Conservation (phyloP, 2,888 invertebrate species). For the Mesoligia furuncula region DNA sequence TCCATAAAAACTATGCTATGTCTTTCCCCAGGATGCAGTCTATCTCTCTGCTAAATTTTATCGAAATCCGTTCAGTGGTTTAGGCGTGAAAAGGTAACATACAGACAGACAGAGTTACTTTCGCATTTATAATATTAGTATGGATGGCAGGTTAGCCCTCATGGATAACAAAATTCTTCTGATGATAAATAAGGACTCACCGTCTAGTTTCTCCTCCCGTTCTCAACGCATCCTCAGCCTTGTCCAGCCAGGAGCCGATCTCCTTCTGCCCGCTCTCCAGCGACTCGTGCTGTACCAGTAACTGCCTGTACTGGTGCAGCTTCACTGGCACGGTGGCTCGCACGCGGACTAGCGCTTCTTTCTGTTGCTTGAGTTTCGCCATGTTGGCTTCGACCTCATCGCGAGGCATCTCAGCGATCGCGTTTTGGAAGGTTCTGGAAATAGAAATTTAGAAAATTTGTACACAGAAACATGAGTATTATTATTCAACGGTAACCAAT, state of each 20-base stretch:
- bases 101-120: too few species aligned
- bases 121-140: too few species aligned
- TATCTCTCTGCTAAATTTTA: too few species aligned
- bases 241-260: constrained; percentile 96
- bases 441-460: not conserved
- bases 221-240: constrained; percentile 94
- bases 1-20: too few species aligned
- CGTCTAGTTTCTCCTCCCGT: constrained; percentile 80
- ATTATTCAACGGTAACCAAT: too few species aligned
- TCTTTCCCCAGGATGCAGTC: too few species aligned
- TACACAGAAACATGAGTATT: not conserved
- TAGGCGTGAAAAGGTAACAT: too few species aligned
- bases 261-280: constrained; percentile 96
- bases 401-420: constrained; percentile 96
- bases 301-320: constrained; percentile 95
- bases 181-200: constrained; percentile 64
- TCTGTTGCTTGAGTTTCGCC: constrained; percentile 96
- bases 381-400: constrained; percentile 98
- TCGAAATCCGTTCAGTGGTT: too few species aligned
- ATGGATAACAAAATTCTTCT: too few species aligned
- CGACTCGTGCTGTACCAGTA: constrained; percentile 96
- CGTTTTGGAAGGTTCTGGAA: constrained; percentile 94
- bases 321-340: constrained; percentile 95
- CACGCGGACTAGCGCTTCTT: constrained; percentile 96
- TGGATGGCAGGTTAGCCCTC: too few species aligned